A percentile compares a stretch with the other conserved stretches of the same genome.
Evolutionary conservation across 1,140 invertebrate genomes (phyloP).

Genomic region (Brachionus asplanchnoidis): DNA sequence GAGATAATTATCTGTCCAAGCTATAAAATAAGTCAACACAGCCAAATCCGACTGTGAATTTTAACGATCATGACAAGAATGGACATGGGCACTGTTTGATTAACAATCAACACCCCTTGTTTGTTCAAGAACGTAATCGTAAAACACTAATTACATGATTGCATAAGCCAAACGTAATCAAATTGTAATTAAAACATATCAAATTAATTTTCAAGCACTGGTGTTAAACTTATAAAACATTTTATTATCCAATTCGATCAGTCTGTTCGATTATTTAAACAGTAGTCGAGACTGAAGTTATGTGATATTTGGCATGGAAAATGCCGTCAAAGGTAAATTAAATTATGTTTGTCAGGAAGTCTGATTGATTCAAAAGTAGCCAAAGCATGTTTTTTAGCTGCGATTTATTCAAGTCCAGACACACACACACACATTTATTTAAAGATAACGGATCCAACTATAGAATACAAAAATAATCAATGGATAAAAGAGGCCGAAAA

Average conservation of each 20-base stretch:
- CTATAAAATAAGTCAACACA: background rate
- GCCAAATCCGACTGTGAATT: background rate
- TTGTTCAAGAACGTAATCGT: background rate
- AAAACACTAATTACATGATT: slow-evolving; percentile 18
- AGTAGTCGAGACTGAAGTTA: background rate
- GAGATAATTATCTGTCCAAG: background rate
- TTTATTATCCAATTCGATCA: background rate
- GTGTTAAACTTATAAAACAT: background rate
- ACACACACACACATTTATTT: background rate
- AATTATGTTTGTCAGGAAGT: slow-evolving; percentile 30
- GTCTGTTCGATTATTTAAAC: background rate
- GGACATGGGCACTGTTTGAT: background rate
- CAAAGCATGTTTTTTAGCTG: slow-evolving; percentile 11
- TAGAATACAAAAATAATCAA: background rate
- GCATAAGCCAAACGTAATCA: background rate
- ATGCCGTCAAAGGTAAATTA: slow-evolving; percentile 25
- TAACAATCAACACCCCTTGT: slow-evolving; percentile 6
- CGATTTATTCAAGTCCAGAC: slow-evolving; percentile 14
- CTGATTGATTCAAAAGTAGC: background rate
- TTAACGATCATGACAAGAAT: background rate
- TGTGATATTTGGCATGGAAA: background rate
- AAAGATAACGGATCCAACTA: slow-evolving; percentile 10
- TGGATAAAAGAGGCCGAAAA: background rate
- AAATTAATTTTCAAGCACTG: background rate
- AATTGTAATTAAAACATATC: background rate